phyloP scores from a whole-genome alignment of 2,113 vertebrate genomes.

The Takifugu flavidus region DNA sequence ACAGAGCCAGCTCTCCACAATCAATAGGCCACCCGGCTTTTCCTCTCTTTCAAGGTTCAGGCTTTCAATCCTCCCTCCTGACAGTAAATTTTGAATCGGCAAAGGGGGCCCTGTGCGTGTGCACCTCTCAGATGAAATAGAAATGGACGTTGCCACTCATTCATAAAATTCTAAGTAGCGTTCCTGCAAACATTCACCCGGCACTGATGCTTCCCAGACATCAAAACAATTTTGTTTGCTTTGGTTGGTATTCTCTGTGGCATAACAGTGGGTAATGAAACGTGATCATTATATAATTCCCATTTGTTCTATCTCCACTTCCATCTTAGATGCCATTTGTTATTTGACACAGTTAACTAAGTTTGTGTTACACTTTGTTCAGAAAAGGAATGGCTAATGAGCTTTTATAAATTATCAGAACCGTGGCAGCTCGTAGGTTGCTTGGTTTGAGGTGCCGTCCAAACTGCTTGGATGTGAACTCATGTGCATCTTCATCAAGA shows the following conservation, averaged over 20 bases:
- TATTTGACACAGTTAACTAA: slow-evolving; percentile 61
- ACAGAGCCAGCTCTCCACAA: slow-evolving; percentile 44
- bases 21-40: slow-evolving; percentile 46
- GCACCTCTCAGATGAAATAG: slow-evolving; percentile 37
- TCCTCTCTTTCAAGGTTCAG: slow-evolving; percentile 19
- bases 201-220: slow-evolving; percentile 56
- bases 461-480: too few species aligned
- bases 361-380: slow-evolving; percentile 49
- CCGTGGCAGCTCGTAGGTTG: background rate
- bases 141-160: slow-evolving; percentile 50
- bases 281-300: slow-evolving; percentile 70
- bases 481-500: too few species aligned
- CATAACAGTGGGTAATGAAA: slow-evolving; percentile 68
- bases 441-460: too few species aligned
- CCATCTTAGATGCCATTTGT: slow-evolving; percentile 54
- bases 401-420: background rate
- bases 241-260: slow-evolving; percentile 67
- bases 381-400: slow-evolving; percentile 28
- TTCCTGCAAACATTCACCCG: slow-evolving; percentile 40
- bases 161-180: slow-evolving; percentile 58
- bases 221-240: slow-evolving; percentile 65
- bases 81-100: slow-evolving; percentile 25
- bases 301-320: slow-evolving; percentile 59
- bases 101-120: slow-evolving; percentile 19
- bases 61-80: slow-evolving; percentile 10